Conservation (phyloP, 2,113 vertebrate genomes). For the Trematomus loennbergii region DNA sequence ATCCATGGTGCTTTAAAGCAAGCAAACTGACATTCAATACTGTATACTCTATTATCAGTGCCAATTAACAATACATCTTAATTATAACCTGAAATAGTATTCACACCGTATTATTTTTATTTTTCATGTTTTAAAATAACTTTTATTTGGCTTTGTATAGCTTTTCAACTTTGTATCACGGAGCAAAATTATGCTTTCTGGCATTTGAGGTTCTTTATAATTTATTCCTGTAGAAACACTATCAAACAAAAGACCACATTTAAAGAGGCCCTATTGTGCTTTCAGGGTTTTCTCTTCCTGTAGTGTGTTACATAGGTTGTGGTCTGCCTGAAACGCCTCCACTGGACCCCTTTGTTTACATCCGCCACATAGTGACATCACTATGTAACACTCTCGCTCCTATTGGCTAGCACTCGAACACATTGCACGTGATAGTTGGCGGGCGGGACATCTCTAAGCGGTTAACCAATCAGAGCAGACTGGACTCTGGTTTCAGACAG, state of each 20-base stretch:
- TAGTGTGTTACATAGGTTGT: not conserved
- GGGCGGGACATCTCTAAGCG: too few relatives aligned
- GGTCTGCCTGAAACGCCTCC: not conserved
- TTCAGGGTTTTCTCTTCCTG: too few relatives aligned
- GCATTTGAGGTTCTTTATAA: not conserved
- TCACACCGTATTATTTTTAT: not conserved
- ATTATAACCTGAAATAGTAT: not conserved
- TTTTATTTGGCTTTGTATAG: not conserved
- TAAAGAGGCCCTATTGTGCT: too few relatives aligned
- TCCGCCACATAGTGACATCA: too few relatives aligned
- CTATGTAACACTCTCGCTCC: too few relatives aligned
- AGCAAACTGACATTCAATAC: not conserved
- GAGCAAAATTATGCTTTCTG: not conserved
- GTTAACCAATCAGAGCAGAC: too few relatives aligned
- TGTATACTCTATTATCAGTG: not conserved
- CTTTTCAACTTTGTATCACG: not conserved
- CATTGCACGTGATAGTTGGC: too few relatives aligned
- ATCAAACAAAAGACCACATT: not conserved
- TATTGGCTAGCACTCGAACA: too few relatives aligned
- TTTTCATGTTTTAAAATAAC: not conserved
- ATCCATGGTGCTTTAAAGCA: not conserved
- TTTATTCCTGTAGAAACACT: not conserved
- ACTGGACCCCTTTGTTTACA: not conserved
- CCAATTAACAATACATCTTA: not conserved
- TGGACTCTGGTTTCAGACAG: too few relatives aligned